Percentiles rank a stretch among this genome's conserved stretches.
These are phyloP conservation scores for Heliconius melpomene DNA, from an alignment of 1,140 invertebrate species.

Conservation along the genomic window DNA sequence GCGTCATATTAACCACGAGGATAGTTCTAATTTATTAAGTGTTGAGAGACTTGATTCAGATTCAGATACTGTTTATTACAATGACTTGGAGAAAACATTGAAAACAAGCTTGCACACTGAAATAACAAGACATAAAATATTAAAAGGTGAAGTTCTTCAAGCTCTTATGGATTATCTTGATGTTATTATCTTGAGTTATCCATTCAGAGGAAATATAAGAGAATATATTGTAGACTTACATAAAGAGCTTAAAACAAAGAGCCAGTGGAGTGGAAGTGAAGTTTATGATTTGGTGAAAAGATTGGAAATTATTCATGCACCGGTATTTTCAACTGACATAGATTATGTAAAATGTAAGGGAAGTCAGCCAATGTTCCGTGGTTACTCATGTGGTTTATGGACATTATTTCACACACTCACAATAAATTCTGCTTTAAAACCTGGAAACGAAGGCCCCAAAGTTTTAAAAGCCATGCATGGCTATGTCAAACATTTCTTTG, in stretches of 20 bases:
- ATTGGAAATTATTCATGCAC: conserved; percentile 78
- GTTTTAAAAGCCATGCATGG: conserved; percentile 91
- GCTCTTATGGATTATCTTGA: conserved; percentile 88
- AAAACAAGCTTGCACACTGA: conserved; percentile 91
- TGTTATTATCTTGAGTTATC: conserved; percentile 88
- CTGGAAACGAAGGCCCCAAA: conserved; percentile 79
- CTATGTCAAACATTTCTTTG: conserved; percentile 96
- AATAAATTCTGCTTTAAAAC: conserved; percentile 85
- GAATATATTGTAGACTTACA: conserved; percentile 84
- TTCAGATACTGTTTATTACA: conserved; percentile 85
- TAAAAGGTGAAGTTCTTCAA: conserved; percentile 85
- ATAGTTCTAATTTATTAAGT: conserved; percentile 54
- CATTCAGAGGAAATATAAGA: conserved; percentile 84
- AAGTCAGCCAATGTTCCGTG: conserved; percentile 86
- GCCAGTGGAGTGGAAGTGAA: conserved; percentile 82
- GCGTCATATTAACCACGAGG: conserved; percentile 43
- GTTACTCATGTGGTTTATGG: conserved; percentile 98
- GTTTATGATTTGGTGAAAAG: conserved; percentile 80
- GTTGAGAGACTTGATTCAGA: conserved; percentile 53
- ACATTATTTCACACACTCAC: conserved; percentile 96
- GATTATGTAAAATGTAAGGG: conserved; percentile 93
- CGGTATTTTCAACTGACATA: conserved; percentile 82
- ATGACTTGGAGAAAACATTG: conserved; percentile 92
- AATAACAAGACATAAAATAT: conserved; percentile 85
- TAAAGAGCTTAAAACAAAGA: conserved; percentile 69